Conservation (phyloP, 2,797 vertebrate genomes). For the Propithecus deckenii region DNA sequence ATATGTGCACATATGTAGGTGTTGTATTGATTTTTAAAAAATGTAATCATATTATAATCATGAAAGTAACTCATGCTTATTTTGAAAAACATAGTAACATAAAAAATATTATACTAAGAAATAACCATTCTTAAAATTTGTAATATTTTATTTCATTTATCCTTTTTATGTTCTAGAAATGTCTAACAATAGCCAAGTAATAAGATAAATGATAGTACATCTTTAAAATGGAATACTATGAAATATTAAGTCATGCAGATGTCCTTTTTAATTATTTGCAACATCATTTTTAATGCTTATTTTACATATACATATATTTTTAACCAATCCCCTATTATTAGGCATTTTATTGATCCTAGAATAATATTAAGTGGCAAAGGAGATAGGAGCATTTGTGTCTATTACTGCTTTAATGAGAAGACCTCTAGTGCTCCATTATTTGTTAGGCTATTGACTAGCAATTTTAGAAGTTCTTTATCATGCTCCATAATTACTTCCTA, state of each 20-base stretch:
- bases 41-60: background rate
- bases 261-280: constrained; percentile 19
- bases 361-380: background rate
- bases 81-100: background rate
- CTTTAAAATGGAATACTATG: background rate
- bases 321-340: background rate
- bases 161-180: constrained; percentile 21
- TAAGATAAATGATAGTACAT: background rate
- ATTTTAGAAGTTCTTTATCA: background rate
- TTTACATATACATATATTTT: background rate
- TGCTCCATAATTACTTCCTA: background rate
- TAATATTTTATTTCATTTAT: background rate
- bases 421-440: background rate
- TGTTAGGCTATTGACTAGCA: background rate
- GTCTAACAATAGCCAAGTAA: background rate
- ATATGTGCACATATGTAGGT: background rate
- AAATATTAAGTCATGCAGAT: background rate
- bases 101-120: background rate
- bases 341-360: background rate
- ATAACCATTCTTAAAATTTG: background rate
- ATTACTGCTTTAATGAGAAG: background rate
- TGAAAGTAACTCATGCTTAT: background rate
- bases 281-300: background rate
- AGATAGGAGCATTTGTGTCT: background rate
- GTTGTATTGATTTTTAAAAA: background rate